Conservation (phyloP, 1,140 invertebrate genomes). For the Brachionus rotundiformis region DNA sequence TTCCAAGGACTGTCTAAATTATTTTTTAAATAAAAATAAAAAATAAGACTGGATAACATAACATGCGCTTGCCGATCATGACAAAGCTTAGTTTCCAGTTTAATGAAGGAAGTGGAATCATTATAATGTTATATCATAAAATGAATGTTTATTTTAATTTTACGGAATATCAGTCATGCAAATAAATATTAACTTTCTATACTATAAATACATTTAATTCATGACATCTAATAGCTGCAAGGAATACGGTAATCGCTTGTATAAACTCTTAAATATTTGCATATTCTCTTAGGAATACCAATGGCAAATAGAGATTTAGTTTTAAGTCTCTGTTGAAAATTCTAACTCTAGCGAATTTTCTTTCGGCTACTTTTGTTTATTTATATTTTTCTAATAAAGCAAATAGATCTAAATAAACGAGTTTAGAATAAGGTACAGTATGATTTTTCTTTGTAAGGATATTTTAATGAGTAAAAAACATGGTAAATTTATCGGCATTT, state of each 20-base stretch:
- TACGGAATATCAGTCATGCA: constrained; percentile 17
- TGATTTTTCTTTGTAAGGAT: background rate
- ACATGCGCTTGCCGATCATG: background rate
- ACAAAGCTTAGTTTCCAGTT: background rate
- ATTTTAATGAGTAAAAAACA: background rate
- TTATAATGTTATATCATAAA: background rate
- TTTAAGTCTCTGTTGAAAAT: background rate
- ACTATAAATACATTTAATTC: background rate
- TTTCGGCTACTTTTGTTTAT: background rate
- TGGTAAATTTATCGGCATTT: background rate
- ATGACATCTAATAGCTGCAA: constrained; percentile 7
- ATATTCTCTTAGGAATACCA: background rate
- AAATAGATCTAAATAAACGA: background rate
- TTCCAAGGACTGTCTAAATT: no score
- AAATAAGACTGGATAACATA: no score
- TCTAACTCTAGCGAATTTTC: background rate
- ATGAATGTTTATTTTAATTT: background rate
- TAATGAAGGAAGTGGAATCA: background rate
- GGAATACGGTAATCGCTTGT: background rate
- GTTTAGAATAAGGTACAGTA: background rate
- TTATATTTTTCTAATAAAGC: background rate
- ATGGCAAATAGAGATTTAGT: background rate
- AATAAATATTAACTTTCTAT: background rate
- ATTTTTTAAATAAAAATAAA: no score
- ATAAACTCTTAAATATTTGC: constrained; percentile 3